Conservation (phyloP, 2,113 vertebrate genomes). For the Hipposideros armiger region DNA sequence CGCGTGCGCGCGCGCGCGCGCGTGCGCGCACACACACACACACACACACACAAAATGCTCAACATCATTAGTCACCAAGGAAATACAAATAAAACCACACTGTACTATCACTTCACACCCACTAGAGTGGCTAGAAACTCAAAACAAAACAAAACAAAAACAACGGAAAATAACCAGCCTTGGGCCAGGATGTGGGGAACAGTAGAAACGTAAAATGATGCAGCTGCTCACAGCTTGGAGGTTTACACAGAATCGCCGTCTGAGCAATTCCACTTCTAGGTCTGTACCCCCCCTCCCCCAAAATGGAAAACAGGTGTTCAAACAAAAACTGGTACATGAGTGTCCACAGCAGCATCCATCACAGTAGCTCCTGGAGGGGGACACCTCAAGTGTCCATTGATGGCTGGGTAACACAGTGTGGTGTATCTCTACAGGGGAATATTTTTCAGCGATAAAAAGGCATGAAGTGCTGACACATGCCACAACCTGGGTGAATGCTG, state of each 20-base stretch:
- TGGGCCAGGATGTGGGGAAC: not conserved
- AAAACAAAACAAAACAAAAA: conserved; percentile 8
- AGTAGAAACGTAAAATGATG: not conserved
- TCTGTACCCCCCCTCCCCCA: not conserved
- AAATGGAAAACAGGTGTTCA: not conserved
- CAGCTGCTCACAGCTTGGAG: not conserved
- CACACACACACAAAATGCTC: not conserved
- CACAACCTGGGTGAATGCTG: not conserved
- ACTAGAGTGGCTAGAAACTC: not conserved
- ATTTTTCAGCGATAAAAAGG: not conserved
- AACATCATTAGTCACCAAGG: not conserved
- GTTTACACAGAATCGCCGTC: not conserved
- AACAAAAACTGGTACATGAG: not conserved
- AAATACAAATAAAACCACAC: conserved; percentile 36
- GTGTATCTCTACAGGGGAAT: not conserved
- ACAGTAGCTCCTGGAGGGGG: not conserved
- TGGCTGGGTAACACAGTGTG: not conserved
- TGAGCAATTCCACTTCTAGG: not conserved
- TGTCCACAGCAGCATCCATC: not conserved
- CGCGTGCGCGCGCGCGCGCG: too few relatives aligned
- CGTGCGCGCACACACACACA: not conserved
- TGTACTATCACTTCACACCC: not conserved
- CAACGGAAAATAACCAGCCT: not conserved
- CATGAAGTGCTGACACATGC: not conserved
- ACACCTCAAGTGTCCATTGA: not conserved